These are phyloP conservation scores for Cettia cetti DNA, from an alignment of 2,113 vertebrate genomes.

Conservation along the genomic window DNA sequence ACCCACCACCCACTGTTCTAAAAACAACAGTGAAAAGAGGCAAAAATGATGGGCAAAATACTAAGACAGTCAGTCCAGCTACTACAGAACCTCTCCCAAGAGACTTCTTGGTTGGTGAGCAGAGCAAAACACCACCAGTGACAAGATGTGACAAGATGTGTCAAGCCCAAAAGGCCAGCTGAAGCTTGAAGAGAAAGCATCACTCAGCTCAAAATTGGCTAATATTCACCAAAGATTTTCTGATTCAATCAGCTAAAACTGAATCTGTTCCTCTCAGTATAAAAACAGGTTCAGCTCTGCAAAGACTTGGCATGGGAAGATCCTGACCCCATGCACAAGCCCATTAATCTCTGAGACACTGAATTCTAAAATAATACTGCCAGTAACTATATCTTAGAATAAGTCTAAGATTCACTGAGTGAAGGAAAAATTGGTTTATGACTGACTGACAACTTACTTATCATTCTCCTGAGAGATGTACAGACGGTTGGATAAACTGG, in stretches of 20 bases:
- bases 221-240: not conserved
- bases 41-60: not conserved
- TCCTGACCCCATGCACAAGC: not conserved
- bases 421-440: not conserved
- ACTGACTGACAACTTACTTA: conserved; percentile 77
- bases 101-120: not conserved
- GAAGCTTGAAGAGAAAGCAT: not conserved
- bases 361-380: not conserved
- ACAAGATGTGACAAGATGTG: not conserved
- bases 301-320: not conserved
- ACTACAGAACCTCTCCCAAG: not conserved
- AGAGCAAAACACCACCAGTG: not conserved
- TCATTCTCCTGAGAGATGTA: conserved; percentile 98
- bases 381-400: not conserved
- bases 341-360: not conserved
- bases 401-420: not conserved
- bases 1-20: not conserved
- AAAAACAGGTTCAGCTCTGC: not conserved
- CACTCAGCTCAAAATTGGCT: not conserved
- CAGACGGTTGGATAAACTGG: conserved; percentile 94
- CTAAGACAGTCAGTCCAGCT: not conserved
- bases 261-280: not conserved
- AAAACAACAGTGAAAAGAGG: not conserved
- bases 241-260: not conserved
- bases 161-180: not conserved